Percentiles rank a stretch among this genome's conserved stretches.
Conservation (phyloP, 2,888 invertebrate species). For the Nemotelus nigrinus region DNA sequence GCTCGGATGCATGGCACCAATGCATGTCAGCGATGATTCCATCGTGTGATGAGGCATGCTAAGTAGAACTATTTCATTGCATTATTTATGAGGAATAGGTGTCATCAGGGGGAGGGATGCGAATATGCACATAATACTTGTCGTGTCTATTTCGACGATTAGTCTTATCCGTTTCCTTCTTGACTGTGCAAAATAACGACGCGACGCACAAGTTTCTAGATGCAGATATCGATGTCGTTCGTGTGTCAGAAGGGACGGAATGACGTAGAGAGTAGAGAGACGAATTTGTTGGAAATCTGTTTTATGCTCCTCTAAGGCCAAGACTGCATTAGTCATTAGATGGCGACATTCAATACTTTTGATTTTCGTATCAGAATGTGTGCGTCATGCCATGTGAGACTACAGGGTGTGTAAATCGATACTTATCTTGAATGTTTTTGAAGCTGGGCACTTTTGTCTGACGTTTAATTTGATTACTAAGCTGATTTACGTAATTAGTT, state of each 20-base stretch:
- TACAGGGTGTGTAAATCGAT: conserved; percentile 8
- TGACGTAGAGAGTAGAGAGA: background rate
- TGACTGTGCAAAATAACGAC: background rate
- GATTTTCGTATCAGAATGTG: conserved; percentile 1
- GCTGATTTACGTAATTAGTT: no score
- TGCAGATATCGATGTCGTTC: background rate
- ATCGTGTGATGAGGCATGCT: conserved; percentile 4
- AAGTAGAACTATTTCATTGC: background rate
- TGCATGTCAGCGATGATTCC: background rate
- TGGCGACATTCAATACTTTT: conserved; percentile 11
- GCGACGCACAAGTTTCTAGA: no score
- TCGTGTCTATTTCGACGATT: background rate
- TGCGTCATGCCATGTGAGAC: background rate
- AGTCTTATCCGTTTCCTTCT: background rate
- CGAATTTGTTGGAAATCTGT: background rate
- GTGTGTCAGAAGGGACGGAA: background rate
- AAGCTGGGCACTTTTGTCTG: background rate
- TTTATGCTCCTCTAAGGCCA: background rate
- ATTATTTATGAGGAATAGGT: background rate
- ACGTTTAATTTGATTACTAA: no score
- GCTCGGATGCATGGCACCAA: background rate
- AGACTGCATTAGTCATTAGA: conserved; percentile 11
- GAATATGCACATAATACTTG: background rate
- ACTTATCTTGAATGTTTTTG: background rate
- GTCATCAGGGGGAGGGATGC: background rate